These are phyloP conservation scores for Apodemia mormo DNA, from an alignment of 2,888 invertebrate genomes.

Conservation along the genomic window DNA sequence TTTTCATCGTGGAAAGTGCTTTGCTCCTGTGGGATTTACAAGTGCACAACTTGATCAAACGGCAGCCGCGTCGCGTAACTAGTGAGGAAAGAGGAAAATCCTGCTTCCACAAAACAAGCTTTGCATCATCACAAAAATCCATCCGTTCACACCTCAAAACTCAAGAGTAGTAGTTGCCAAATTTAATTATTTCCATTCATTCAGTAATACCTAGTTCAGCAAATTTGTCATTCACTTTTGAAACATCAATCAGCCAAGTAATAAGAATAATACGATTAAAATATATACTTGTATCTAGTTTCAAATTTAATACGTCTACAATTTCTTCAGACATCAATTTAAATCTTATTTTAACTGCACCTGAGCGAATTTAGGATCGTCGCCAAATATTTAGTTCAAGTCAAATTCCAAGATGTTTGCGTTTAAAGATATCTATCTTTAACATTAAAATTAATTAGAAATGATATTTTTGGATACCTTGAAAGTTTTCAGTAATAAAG, in stretches of 20 bases:
- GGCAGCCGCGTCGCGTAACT: no score
- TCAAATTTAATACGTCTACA: background rate
- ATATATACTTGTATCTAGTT: no score
- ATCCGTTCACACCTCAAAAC: background rate
- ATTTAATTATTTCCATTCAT: background rate
- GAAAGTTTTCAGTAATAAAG: background rate
- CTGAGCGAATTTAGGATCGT: background rate
- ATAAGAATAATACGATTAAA: no score
- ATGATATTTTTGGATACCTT: background rate
- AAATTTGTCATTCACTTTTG: background rate
- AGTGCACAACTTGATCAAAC: no score
- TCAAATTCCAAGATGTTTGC: conserved; percentile 9
- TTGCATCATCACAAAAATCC: background rate
- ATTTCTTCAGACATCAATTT: background rate
- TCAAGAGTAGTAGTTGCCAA: background rate
- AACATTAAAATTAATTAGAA: background rate
- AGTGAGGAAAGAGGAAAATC: background rate
- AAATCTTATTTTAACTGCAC: background rate
- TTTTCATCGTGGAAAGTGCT: no score
- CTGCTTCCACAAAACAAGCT: background rate
- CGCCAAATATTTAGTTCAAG: conserved; percentile 3
- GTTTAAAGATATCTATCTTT: conserved; percentile 6
- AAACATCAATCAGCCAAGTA: background rate
- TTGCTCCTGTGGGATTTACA: no score
- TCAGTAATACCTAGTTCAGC: background rate